Conservation (phyloP, 2,113 vertebrate genomes). For the Eurypyga helias region DNA sequence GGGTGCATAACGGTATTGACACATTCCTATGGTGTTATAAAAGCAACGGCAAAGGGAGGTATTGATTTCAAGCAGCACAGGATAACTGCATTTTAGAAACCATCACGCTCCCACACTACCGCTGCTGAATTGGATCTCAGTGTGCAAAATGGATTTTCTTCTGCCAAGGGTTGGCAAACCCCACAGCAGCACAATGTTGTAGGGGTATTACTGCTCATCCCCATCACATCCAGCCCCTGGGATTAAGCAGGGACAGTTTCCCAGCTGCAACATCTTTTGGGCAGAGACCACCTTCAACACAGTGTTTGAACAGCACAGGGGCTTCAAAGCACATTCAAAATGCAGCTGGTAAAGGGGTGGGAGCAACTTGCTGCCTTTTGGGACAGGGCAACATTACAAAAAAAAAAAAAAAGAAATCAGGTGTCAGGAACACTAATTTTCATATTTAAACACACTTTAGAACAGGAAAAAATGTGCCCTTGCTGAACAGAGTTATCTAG, state of each 20-base stretch:
- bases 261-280: not conserved
- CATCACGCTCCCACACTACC: rapidly evolving
- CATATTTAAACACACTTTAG: not conserved
- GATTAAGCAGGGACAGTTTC: too few relatives aligned
- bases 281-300: not conserved
- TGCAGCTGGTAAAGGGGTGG: not conserved
- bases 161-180: not conserved
- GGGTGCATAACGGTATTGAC: not conserved
- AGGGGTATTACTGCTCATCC: not conserved
- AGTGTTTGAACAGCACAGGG: not conserved
- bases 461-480: not conserved
- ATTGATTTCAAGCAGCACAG: not conserved
- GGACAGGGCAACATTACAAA: not conserved
- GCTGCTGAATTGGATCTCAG: rapidly evolving
- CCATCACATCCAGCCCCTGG: not conserved
- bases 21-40: not conserved
- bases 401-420: not conserved
- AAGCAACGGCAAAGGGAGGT: not conserved
- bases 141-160: not conserved
- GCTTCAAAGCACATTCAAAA: not conserved
- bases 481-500: not conserved
- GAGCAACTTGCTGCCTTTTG: not conserved
- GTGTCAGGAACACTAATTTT: not conserved
- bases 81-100: not conserved
- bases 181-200: rapidly evolving